These are phyloP conservation scores for Zonotrichia albicollis DNA, from an alignment of 2,797 vertebrate genomes.

Conservation along the genomic window DNA sequence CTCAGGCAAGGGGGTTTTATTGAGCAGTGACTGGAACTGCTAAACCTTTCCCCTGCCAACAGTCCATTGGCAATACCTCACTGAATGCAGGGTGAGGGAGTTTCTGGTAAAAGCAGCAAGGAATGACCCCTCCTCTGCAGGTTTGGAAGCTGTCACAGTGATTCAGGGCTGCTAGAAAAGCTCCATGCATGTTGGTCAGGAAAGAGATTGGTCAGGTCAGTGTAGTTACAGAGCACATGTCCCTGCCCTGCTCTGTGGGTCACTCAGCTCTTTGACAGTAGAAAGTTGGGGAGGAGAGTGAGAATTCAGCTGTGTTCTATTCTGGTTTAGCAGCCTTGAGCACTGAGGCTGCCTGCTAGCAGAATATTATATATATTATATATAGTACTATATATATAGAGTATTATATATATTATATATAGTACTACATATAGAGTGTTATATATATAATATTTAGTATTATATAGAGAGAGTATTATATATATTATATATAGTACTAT, in stretches of 20 bases:
- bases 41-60: background rate
- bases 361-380: background rate
- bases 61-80: background rate
- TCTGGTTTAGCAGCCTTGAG: background rate
- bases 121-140: accelerated
- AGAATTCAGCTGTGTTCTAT: background rate
- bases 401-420: too few species aligned
- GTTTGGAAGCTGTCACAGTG: background rate
- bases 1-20: background rate
- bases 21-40: background rate
- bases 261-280: background rate
- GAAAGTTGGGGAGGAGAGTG: background rate
- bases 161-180: background rate
- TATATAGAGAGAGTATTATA: too few species aligned
- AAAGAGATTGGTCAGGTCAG: background rate
- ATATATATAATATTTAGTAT: too few species aligned
- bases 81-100: background rate
- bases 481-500: too few species aligned
- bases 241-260: background rate
- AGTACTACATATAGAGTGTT: too few species aligned
- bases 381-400: too few species aligned
- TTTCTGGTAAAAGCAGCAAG: background rate
- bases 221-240: background rate
- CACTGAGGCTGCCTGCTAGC: background rate
- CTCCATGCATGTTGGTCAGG: background rate